Conservation (phyloP, 2,113 vertebrate genomes). For the Oreochromis tanganicae region DNA sequence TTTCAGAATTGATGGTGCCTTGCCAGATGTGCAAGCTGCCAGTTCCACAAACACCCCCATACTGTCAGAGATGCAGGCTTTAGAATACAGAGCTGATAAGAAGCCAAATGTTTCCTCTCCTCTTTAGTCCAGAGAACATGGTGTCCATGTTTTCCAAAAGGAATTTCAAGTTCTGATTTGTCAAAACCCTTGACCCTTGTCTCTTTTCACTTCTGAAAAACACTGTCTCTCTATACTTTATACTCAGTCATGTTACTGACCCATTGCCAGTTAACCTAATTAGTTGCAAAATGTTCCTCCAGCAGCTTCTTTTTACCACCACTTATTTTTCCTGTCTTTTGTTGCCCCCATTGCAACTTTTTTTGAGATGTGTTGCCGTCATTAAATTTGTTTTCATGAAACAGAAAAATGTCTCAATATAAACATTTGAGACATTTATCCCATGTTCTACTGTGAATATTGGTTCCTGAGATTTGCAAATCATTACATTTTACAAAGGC, state of each 20-base stretch:
- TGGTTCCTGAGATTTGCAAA: neutral
- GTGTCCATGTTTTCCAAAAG: neutral
- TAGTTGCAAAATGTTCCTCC: neutral
- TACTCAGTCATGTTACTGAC: neutral
- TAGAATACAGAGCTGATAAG: neutral
- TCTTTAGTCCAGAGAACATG: neutral
- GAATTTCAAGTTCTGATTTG: neutral
- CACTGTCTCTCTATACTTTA: neutral
- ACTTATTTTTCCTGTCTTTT: neutral
- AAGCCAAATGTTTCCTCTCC: accelerated
- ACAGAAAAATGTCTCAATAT: neutral
- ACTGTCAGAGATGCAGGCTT: neutral
- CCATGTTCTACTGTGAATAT: neutral
- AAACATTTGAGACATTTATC: neutral
- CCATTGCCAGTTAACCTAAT: neutral
- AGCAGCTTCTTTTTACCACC: neutral
- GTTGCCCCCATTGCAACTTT: neutral
- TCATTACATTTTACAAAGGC: neutral
- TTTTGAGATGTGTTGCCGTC: accelerated
- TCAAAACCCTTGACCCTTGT: neutral
- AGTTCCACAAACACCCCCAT: neutral
- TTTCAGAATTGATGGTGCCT: neutral
- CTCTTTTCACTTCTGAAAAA: neutral
- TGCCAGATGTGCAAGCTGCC: neutral
- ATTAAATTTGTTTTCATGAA: neutral